phyloP scores from a whole-genome alignment of 53 echinoderm and acorn worm genomes.

The Astropecten irregularis region DNA sequence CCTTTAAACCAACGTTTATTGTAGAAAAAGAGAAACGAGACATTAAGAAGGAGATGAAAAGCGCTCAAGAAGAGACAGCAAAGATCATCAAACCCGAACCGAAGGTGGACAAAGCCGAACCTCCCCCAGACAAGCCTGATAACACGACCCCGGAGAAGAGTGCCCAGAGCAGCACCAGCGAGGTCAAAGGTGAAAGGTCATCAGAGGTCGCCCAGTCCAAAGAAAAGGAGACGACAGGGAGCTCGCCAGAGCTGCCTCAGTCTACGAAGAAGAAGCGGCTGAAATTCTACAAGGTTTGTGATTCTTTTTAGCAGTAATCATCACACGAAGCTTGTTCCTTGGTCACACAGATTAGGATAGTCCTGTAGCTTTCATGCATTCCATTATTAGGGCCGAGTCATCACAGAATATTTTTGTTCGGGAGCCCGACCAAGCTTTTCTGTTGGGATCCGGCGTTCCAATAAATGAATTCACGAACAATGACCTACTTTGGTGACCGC shows the following conservation, averaged over 20 bases:
- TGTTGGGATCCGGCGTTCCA: no score
- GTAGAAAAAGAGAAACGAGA: constrained; percentile 58
- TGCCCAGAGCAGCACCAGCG: not conserved
- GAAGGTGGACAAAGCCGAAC: not conserved
- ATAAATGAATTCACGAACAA: no score
- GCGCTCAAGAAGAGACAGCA: not conserved
- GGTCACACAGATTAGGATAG: no score
- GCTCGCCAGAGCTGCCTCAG: constrained; percentile 1
- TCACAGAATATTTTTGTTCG: no score
- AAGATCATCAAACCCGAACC: not conserved
- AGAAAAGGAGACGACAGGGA: constrained; percentile 19
- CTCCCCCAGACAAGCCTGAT: not conserved
- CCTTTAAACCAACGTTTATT: not conserved
- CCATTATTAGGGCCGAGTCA: no score
- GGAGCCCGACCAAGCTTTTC: no score
- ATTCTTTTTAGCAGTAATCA: no score
- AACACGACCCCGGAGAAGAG: constrained; percentile 9
- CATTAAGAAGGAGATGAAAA: constrained; percentile 33
- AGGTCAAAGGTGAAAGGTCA: constrained; percentile 38
- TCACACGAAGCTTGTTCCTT: no score
- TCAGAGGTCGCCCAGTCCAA: constrained; percentile 28
- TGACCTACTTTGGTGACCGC: no score
- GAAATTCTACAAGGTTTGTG: constrained; percentile 63
- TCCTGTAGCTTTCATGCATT: no score
- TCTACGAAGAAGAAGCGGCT: constrained; percentile 65